phyloP scores from a whole-genome alignment of 2,113 vertebrate genomes.

The Pitta sordida region DNA sequence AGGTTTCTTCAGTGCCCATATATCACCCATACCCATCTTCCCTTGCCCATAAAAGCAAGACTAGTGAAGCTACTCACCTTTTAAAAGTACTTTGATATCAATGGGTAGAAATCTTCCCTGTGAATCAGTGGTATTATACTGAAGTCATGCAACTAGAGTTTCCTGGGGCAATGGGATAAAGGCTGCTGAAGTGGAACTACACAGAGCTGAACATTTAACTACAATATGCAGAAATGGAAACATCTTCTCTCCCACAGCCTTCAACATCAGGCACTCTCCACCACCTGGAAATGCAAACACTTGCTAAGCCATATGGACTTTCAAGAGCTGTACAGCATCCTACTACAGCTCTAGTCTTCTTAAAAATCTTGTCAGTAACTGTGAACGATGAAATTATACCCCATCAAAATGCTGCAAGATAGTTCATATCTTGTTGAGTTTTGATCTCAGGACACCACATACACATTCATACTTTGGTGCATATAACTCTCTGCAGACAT shows the following conservation, averaged over 20 bases:
- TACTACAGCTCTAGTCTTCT: neutral
- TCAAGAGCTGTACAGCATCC: neutral
- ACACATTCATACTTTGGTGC: neutral
- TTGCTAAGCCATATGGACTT: neutral
- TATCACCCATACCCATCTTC: neutral
- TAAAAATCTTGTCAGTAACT: neutral
- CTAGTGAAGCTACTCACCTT: neutral
- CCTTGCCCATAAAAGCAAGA: neutral
- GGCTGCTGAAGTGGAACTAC: neutral
- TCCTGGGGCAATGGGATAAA: neutral
- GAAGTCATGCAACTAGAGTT: neutral
- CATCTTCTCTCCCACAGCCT: neutral
- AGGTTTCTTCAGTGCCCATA: neutral
- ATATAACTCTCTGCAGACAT: neutral
- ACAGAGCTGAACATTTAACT: neutral
- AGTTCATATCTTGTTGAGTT: neutral
- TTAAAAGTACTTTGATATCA: neutral
- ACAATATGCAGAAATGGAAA: neutral
- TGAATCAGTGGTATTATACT: neutral
- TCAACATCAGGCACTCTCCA: neutral
- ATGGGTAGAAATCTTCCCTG: neutral
- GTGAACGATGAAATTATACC: neutral
- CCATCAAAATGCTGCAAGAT: neutral
- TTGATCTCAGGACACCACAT: neutral
- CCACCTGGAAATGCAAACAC: neutral